phyloP scores from a whole-genome alignment of 2,888 invertebrate genomes.

The Dicycla oo region DNA sequence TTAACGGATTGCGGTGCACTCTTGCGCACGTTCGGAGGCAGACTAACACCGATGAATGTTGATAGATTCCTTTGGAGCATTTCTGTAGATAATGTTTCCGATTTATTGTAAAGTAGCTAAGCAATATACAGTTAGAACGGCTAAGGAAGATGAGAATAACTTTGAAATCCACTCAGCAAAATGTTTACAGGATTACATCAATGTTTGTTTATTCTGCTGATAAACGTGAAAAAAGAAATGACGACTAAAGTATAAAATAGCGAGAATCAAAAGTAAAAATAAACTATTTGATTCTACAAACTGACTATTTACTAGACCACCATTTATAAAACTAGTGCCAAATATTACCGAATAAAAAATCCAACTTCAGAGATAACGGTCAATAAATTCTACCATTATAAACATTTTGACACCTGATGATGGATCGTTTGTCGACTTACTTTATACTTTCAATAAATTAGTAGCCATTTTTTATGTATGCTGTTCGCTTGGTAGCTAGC shows the following conservation, averaged over 20 bases:
- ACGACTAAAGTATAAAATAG: too few relatives aligned
- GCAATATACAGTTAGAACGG: conserved; percentile 26
- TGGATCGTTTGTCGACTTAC: conserved; percentile 51
- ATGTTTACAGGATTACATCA: not conserved
- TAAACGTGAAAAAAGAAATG: too few relatives aligned
- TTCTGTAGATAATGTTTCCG: conserved; percentile 38
- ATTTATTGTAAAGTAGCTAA: conserved; percentile 30
- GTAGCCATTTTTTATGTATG: conserved; percentile 21
- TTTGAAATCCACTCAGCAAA: conserved; percentile 17
- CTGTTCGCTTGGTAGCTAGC: conserved; percentile 21
- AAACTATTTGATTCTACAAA: not conserved
- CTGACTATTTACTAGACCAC: conserved; percentile 9
- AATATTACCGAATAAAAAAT: conserved; percentile 21
- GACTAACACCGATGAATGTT: conserved; percentile 57
- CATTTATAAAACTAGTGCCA: conserved; percentile 6
- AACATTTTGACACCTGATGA: conserved; percentile 64
- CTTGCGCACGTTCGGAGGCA: conserved; percentile 66
- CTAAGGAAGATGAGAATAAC: conserved; percentile 12
- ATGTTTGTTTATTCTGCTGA: too few relatives aligned
- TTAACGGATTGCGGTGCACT: conserved; percentile 73
- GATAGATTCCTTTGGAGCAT: conserved; percentile 54
- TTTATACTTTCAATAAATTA: conserved; percentile 44
- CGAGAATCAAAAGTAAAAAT: not conserved
- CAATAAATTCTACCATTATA: conserved; percentile 58
- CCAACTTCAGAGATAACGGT: conserved; percentile 41